These are phyloP conservation scores for Melipona quadrifasciata DNA, from an alignment of 1,140 invertebrate species.

Conservation along the genomic window DNA sequence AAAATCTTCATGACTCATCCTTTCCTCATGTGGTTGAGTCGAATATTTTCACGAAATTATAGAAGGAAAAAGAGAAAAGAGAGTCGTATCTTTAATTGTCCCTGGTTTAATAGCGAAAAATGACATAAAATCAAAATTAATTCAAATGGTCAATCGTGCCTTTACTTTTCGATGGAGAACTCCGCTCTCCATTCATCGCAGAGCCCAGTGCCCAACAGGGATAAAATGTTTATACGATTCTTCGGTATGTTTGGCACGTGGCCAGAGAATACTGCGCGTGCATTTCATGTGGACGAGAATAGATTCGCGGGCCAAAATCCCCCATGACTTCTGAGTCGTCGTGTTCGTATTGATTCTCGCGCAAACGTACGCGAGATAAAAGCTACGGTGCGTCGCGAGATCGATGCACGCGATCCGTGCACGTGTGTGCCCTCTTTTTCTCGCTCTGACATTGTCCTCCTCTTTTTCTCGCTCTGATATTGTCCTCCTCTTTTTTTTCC, in stretches of 20 bases:
- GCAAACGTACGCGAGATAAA: conserved; percentile 9
- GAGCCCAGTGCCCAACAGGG: conserved; percentile 71
- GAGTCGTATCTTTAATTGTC: too few species aligned
- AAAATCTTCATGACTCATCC: background rate
- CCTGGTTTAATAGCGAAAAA: background rate
- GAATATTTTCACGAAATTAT: background rate
- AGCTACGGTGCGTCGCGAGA: conserved; percentile 1
- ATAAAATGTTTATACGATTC: conserved; percentile 77
- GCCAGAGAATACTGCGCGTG: conserved; percentile 80
- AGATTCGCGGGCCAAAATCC: conserved; percentile 76
- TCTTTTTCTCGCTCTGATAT: too few species aligned
- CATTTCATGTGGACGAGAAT: conserved; percentile 75
- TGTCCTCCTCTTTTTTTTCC: too few species aligned
- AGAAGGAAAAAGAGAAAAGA: conserved; percentile 7
- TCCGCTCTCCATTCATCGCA: conserved; percentile 71
- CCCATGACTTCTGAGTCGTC: conserved; percentile 76
- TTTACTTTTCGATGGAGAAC: conserved; percentile 43
- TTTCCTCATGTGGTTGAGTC: background rate
- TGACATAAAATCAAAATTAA: background rate
- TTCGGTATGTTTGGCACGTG: conserved; percentile 72
- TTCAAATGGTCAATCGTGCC: background rate
- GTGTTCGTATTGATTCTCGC: conserved; percentile 47
- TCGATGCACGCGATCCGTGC: conserved; percentile 28
- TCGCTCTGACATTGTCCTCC: background rate
- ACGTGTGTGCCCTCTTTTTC: background rate